Evolutionary conservation across 1,140 invertebrate genomes (phyloP).

Genomic region (Coboldia fuscipes): DNA sequence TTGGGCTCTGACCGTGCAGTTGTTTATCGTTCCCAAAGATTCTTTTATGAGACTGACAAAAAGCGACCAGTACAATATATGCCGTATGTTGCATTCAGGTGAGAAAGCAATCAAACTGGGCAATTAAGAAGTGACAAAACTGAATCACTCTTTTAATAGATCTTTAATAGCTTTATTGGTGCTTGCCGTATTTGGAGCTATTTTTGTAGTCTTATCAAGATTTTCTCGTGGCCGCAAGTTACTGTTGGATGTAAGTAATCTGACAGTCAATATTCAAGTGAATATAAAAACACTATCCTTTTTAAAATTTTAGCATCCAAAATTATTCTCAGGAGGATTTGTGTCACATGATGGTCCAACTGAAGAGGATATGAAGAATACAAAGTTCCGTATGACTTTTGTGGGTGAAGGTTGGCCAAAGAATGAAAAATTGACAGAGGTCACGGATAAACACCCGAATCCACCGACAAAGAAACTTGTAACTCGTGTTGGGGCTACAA

Average conservation of each 20-base stretch:
- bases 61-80: constrained; percentile 46
- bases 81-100: constrained; percentile 33
- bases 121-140: neutral
- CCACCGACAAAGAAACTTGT: constrained; percentile 43
- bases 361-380: constrained; percentile 34
- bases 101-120: constrained; percentile 6
- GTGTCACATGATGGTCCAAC: constrained; percentile 43
- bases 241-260: constrained; percentile 30
- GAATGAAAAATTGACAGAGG: constrained; percentile 33
- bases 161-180: constrained; percentile 24
- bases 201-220: constrained; percentile 43
- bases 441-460: constrained; percentile 32
- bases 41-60: constrained; percentile 41
- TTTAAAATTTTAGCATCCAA: constrained; percentile 34
- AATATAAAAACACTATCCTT: constrained; percentile 10
- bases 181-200: constrained; percentile 26
- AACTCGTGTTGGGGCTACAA: constrained; percentile 33
- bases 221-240: constrained; percentile 37
- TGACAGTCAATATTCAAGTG: neutral
- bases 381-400: constrained; percentile 42
- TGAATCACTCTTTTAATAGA: neutral
- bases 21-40: constrained; percentile 49
- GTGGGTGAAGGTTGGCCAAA: constrained; percentile 56
- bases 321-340: constrained; percentile 46
- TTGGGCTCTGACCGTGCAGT: constrained; percentile 61